Conservation (phyloP, 2,113 vertebrate genomes). For the Romanogobio albipinnatus region DNA sequence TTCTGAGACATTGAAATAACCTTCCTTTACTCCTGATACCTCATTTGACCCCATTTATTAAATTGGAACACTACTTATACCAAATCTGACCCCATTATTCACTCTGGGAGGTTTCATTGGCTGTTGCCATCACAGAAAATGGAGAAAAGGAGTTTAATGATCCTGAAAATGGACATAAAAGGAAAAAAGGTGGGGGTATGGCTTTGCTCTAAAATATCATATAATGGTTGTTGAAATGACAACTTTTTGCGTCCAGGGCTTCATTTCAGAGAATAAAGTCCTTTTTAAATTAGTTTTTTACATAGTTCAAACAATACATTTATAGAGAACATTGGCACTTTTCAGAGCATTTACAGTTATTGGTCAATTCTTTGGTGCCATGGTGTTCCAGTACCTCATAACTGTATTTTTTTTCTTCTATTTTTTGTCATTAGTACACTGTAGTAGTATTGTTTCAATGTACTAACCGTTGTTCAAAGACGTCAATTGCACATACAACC, state of each 20-base stretch:
- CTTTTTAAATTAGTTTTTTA: too few species aligned
- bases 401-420: too few species aligned
- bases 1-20: slow-evolving; percentile 76
- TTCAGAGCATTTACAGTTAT: too few species aligned
- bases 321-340: too few species aligned
- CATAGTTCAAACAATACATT: too few species aligned
- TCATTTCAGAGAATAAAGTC: not conserved
- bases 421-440: too few species aligned
- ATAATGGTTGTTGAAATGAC: not conserved
- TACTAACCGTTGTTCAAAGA: too few species aligned
- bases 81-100: slow-evolving; percentile 69
- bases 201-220: not conserved
- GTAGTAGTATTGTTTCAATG: too few species aligned
- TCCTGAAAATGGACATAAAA: slow-evolving; percentile 2
- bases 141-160: slow-evolving; percentile 8
- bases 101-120: slow-evolving; percentile 55
- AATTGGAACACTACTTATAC: slow-evolving; percentile 48
- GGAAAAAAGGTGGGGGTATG: too few species aligned
- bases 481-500: too few species aligned
- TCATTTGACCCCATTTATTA: slow-evolving; percentile 56
- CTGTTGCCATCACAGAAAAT: not conserved
- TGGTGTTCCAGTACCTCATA: too few species aligned
- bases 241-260: not conserved
- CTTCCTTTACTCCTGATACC: slow-evolving; percentile 70
- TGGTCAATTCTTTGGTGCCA: too few species aligned